These are phyloP conservation scores for Pterophyllum scalare DNA, from an alignment of 2,113 vertebrate genomes.

Conservation along the genomic window DNA sequence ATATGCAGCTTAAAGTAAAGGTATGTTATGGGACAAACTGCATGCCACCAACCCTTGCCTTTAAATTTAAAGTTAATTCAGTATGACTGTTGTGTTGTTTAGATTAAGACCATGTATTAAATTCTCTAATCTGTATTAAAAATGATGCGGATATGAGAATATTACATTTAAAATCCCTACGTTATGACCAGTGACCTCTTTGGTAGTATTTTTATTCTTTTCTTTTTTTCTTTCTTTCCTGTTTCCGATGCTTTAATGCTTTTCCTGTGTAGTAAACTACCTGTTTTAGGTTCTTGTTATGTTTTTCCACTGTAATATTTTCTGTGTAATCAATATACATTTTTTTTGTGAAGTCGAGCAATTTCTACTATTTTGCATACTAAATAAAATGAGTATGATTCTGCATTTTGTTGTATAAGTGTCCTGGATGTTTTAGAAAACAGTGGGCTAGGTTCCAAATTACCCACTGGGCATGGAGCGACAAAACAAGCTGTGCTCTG, in stretches of 20 bases:
- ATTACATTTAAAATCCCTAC: not conserved
- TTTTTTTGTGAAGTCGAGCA: not conserved
- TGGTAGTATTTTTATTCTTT: not conserved
- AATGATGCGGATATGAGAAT: not conserved
- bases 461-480: slow-evolving; percentile 73
- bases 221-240: not conserved
- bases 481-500: slow-evolving; percentile 79
- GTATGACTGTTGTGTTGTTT: slow-evolving; percentile 21
- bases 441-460: slow-evolving; percentile 75
- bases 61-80: slow-evolving; percentile 36
- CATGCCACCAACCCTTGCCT: slow-evolving; percentile 8
- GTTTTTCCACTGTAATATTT: not conserved
- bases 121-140: slow-evolving; percentile 11
- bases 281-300: not conserved
- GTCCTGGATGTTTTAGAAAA: slow-evolving; percentile 69
- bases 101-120: slow-evolving; percentile 8
- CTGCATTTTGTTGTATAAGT: slow-evolving; percentile 52
- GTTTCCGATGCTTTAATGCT: not conserved
- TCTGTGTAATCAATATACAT: not conserved
- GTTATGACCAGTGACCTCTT: too few relatives aligned
- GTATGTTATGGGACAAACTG: too few relatives aligned
- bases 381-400: slow-evolving; percentile 1
- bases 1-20: too few relatives aligned
- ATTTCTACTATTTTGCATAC: slow-evolving; percentile 11
- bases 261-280: not conserved